Percentiles rank a stretch among this genome's conserved stretches.
Conservation (phyloP, 2,113 vertebrate genomes). For the Saimiri boliviensis region DNA sequence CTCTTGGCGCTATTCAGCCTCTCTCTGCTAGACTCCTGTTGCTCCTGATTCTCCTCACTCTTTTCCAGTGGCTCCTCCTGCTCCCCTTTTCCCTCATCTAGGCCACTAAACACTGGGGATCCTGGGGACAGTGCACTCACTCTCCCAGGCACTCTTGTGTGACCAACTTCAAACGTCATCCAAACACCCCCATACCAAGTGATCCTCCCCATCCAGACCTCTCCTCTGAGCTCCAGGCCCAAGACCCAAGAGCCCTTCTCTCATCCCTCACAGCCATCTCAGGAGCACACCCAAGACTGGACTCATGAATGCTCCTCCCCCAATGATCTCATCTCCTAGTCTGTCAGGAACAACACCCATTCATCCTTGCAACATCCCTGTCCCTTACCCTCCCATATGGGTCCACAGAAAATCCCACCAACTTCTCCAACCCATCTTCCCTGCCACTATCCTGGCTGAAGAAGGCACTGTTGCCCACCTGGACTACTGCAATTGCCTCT, state of each 20-base stretch:
- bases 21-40: background rate
- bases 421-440: background rate
- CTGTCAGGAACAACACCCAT: background rate
- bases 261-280: background rate
- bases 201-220: background rate
- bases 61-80: background rate
- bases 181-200: background rate
- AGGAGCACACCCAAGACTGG: background rate
- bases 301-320: background rate
- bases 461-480: background rate
- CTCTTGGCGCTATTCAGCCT: background rate
- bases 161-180: background rate
- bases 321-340: background rate
- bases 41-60: background rate
- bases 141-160: background rate
- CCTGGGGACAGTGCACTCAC: background rate
- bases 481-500: background rate
- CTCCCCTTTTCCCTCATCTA: background rate
- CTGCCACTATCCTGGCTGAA: background rate
- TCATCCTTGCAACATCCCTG: background rate
- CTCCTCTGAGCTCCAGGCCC: background rate
- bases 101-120: background rate
- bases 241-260: background rate
- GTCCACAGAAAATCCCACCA: background rate
- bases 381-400: background rate